A percentile compares a stretch with the other conserved stretches of the same genome.
phyloP scores from a whole-genome alignment of 2,113 vertebrate species.

The Plecturocebus donacophilus region DNA sequence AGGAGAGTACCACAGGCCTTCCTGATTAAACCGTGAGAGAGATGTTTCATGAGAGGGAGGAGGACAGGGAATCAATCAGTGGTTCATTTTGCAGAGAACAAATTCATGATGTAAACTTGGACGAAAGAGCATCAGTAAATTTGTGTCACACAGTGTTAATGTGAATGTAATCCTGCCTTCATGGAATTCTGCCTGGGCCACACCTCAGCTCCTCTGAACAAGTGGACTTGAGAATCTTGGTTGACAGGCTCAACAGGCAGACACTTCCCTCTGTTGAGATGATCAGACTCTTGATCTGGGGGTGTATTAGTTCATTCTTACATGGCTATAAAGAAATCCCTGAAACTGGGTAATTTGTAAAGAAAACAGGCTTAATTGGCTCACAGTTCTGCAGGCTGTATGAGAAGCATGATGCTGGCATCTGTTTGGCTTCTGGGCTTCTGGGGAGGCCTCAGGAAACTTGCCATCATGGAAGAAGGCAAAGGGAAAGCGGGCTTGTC shows the following conservation, averaged over 20 bases:
- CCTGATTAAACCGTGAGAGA: slow-evolving; percentile 74
- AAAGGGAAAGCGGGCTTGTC: too few relatives aligned
- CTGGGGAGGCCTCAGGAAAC: too few relatives aligned
- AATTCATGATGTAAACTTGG: slow-evolving; percentile 28
- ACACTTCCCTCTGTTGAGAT: not conserved
- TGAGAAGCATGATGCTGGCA: too few relatives aligned
- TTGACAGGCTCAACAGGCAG: not conserved
- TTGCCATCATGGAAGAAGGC: too few relatives aligned
- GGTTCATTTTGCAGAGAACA: slow-evolving; percentile 62
- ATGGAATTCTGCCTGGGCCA: not conserved
- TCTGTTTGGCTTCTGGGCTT: too few relatives aligned
- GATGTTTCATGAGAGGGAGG: slow-evolving; percentile 68
- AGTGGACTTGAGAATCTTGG: not conserved
- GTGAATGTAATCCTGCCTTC: not conserved
- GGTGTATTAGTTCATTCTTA: too few relatives aligned
- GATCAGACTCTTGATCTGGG: not conserved
- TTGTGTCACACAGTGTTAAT: not conserved
- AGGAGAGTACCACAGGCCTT: slow-evolving; percentile 48
- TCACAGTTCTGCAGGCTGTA: too few relatives aligned
- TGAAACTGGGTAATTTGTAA: too few relatives aligned
- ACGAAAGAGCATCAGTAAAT: slow-evolving; percentile 50
- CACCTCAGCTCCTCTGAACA: not conserved
- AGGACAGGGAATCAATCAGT: slow-evolving; percentile 72
- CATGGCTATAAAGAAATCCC: too few relatives aligned
- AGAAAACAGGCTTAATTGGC: too few relatives aligned